Evolutionary conservation across 2,797 vertebrate genomes (phyloP).

Genomic region (Morus bassanus): DNA sequence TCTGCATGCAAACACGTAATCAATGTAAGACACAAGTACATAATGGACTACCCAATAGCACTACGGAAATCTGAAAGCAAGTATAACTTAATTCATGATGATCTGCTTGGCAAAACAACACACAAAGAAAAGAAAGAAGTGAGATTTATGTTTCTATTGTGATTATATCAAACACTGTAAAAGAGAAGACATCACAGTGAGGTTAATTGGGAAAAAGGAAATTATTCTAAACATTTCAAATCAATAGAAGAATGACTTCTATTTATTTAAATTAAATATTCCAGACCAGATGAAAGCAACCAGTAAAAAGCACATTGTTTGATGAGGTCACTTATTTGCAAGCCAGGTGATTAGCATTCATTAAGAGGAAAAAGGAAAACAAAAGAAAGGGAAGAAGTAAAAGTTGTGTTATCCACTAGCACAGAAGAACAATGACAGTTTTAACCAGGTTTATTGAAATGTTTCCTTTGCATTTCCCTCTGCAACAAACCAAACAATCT

Average conservation of each 20-base stretch:
- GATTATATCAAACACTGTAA: background rate
- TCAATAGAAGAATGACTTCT: background rate
- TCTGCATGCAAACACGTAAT: background rate
- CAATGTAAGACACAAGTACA: background rate
- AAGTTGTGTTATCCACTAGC: background rate
- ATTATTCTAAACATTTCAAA: background rate
- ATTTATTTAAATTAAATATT: slow-evolving; percentile 7
- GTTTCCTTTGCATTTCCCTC: background rate
- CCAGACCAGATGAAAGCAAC: background rate
- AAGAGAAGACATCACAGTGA: background rate
- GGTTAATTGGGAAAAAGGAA: slow-evolving; percentile 16
- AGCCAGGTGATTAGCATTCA: slow-evolving; percentile 13
- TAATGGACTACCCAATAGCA: background rate
- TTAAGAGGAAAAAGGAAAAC: background rate
- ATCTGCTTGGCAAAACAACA: background rate
- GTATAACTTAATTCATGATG: background rate
- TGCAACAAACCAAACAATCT: background rate
- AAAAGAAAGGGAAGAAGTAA: background rate
- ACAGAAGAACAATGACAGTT: background rate
- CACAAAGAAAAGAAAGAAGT: background rate
- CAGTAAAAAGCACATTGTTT: background rate
- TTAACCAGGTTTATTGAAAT: background rate
- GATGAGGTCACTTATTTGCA: slow-evolving; percentile 17
- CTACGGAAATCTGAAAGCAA: background rate
- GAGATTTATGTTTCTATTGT: background rate